Evolutionary conservation across 1,140 invertebrate species (phyloP), one percentile per base, ranked within the genome.

Genomic region (Philotrypesis tridentata): DNA sequence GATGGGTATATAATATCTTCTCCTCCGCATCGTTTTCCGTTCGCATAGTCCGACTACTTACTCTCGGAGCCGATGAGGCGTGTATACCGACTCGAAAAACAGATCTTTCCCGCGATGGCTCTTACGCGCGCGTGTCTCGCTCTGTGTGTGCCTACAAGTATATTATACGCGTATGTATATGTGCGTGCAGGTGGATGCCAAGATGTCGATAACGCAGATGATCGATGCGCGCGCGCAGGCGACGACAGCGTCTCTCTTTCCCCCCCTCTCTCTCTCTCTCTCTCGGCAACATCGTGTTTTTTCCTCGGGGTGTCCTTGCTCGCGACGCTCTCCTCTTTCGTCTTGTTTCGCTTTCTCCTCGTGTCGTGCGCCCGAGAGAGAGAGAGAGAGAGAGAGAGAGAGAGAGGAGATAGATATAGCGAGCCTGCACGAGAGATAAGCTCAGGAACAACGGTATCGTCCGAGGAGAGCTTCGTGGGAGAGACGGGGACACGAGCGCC

Each of bases 191-290:
- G n/a, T n/a, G 82, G 73, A 80, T 79, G 27, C 67, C 60, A 17
- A 78, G 75, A 84, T 78, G 65, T 79, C 83, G 79, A 84, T 81
- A 84, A 84, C 55, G 65, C 65, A 81, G 70, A 84, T 84, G 83
- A 84, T 84, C 75, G 79, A 81, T 84, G 82, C 61, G 63, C 33
- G n/a, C 25, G 25, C 40, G 6, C 43, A 27, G 55, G 73, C 79
- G 68, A 72, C 73, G 25, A 68, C 73, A 65, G 61, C 70, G 73
- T 75, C 55, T 77, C 55, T 77, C 55, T n/a, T n/a, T n/a, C n/a
- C n/a, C n/a, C n/a, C n/a, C n/a, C 55, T 77, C 55, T 77, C 55
- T 75, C 55, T 77, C 55, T 77, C 55, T 75, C 55, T 77, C 55
- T 77, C 55, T 25, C 23, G 67, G 43, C 55, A 23, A 78, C 55